Base-by-base conservation (phyloP, 2,888 invertebrate species). In the Limnephilus auricula region DNA sequence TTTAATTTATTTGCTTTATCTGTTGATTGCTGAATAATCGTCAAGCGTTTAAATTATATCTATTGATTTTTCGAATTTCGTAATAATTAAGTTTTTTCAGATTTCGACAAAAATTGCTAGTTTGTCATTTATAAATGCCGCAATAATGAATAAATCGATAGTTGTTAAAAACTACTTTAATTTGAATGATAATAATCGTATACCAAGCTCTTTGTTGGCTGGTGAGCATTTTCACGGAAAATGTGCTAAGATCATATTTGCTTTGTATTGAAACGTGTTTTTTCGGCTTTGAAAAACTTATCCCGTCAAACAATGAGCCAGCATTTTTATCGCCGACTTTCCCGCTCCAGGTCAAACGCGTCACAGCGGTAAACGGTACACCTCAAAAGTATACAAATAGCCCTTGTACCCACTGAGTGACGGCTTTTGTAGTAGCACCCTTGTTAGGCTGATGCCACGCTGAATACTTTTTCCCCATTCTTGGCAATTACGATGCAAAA, bases 401-500 rank as follows among this genome's bases (percentile, higher is more conserved):
- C 91, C 90, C 90, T 89, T 79, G 82, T 90, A 79, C 65, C 40
- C 83, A 84, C 85, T 84, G 84, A 91, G 89, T 91, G 91, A 91
- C 90, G 92, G 89, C 91, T 85, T 92, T 91, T 92, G 90, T 92
- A 85, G 91, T 31, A 82, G 90, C 90, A 34, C 92, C 90, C 92
- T 90, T 91, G 91, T 89, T 91, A 89, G 65, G 87, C 84, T 45
- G 45, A 32, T 78, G 86, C 79, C 34, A 37, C 45, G 87, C 34
- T 80, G 90, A 90, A 89, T 89, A 90, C 89, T 89, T 83, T 92
- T 92, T 90, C 90, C 89, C 89, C 79, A 78, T 91, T 89, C 91
- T 79, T 79, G 92, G 92, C 92, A 92, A 92, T 92, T 92, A 92
- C 90, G 92, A 92, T 92, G 91, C 92, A 92, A 92, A 92, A 91